Conservation (phyloP, 2,888 invertebrate genomes). For the Iselma pallidipennis region DNA sequence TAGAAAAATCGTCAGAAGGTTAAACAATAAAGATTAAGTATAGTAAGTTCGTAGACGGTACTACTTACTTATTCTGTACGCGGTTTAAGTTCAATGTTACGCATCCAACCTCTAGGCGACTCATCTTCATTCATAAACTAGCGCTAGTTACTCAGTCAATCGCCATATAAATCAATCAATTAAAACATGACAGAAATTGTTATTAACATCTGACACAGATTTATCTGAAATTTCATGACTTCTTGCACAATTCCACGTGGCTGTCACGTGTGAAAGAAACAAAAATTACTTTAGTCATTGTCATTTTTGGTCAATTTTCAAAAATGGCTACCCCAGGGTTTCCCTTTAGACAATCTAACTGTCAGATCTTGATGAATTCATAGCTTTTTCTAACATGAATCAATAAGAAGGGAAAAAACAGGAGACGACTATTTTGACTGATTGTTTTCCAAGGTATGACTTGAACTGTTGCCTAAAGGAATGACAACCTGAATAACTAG, state of each 20-base stretch:
- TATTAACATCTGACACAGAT: not conserved
- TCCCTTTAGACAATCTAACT: too few species aligned
- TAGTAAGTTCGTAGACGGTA: not conserved
- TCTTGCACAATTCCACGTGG: not conserved
- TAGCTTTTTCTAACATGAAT: too few species aligned
- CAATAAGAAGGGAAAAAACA: too few species aligned
- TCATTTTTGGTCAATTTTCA: too few species aligned
- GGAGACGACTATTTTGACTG: too few species aligned
- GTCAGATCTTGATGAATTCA: too few species aligned
- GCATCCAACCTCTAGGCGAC: not conserved
- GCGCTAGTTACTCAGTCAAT: not conserved
- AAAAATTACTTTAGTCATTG: too few species aligned
- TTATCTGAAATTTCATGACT: not conserved
- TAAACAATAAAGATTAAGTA: not conserved
- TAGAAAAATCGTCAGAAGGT: not conserved
- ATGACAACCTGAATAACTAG: not conserved
- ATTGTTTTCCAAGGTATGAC: too few species aligned
- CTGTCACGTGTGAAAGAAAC: constrained; percentile 1
- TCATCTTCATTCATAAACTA: constrained; percentile 1
- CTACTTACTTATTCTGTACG: not conserved
- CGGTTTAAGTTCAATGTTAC: constrained; percentile 1
- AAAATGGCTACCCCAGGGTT: too few species aligned
- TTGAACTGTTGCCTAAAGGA: not conserved
- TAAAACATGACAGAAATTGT: not conserved
- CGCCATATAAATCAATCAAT: not conserved